Percentiles rank a stretch among this genome's conserved stretches.
Conservation (phyloP, 2,797 vertebrate species). For the Rhinophrynus dorsalis region DNA sequence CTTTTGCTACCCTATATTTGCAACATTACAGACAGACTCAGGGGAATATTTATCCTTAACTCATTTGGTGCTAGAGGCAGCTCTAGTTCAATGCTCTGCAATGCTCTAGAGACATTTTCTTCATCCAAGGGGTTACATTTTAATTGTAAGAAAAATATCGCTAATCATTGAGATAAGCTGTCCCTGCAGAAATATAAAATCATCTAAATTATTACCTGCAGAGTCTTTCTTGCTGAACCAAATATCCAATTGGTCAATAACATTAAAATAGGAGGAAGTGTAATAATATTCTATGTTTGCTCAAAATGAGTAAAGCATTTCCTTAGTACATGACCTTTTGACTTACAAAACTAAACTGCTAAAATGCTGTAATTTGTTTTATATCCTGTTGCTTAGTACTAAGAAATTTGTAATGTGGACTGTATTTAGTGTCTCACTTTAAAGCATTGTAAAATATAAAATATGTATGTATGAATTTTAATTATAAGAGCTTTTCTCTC, state of each 20-base stretch:
- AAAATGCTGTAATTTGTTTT: not conserved
- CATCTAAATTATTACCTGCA: not conserved
- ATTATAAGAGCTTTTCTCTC: not conserved
- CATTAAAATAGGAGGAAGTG: not conserved
- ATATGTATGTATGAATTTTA: not conserved
- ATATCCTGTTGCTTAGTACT: not conserved
- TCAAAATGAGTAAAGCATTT: not conserved
- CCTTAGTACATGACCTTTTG: conserved; percentile 8
- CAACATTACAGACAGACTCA: not conserved
- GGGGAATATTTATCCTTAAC: not conserved
- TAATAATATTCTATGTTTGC: not conserved
- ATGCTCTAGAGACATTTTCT: too few relatives aligned
- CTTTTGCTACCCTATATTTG: conserved; percentile 6
- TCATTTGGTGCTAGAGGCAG: too few relatives aligned
- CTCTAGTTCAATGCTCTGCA: too few relatives aligned
- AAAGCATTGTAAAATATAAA: not conserved
- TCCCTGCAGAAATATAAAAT: not conserved
- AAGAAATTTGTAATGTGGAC: not conserved
- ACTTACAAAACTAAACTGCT: not conserved
- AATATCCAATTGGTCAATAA: conserved; percentile 12
- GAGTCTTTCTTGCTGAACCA: not conserved
- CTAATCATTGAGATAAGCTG: not conserved
- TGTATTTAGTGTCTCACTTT: not conserved
- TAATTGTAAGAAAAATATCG: conserved; percentile 18
- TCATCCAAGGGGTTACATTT: too few relatives aligned